phyloP scores from a whole-genome alignment of 2,888 invertebrate genomes.

The Mythimna pallens region DNA sequence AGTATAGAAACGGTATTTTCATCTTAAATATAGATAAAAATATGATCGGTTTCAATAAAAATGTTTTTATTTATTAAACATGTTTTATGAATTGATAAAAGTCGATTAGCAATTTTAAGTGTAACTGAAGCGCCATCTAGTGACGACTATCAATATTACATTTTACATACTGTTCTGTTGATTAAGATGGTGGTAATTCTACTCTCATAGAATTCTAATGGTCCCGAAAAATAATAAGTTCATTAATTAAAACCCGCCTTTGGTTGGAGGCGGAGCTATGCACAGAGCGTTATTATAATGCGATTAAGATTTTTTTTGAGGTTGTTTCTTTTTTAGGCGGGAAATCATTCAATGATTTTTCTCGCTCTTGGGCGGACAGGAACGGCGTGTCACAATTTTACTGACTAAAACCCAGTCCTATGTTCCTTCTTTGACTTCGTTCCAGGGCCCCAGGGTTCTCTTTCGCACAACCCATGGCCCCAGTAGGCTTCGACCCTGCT shows the following conservation, averaged over 20 bases:
- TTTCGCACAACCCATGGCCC: too few relatives aligned
- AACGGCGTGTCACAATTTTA: too few relatives aligned
- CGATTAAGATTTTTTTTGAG: too few relatives aligned
- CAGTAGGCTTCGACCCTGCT: too few relatives aligned
- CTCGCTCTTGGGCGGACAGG: too few relatives aligned
- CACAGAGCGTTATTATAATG: background rate
- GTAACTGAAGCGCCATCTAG: constrained; percentile 4
- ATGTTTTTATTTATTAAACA: fast-evolving
- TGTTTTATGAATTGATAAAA: background rate
- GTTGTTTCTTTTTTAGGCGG: too few relatives aligned
- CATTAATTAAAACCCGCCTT: background rate
- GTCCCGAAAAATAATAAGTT: too few relatives aligned
- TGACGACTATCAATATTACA: background rate
- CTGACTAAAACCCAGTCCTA: too few relatives aligned
- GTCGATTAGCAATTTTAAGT: background rate
- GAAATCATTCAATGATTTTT: too few relatives aligned
- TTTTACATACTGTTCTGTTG: background rate
- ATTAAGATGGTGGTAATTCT: constrained; percentile 20
- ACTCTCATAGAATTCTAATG: background rate
- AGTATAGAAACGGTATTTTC: background rate
- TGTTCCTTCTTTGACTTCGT: too few relatives aligned
- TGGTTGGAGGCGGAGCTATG: background rate
- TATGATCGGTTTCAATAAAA: background rate
- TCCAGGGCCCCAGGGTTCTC: too few relatives aligned
- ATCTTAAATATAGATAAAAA: background rate